Conservation (phyloP, 1,140 invertebrate species). For the Macrostomum lignano region DNA sequence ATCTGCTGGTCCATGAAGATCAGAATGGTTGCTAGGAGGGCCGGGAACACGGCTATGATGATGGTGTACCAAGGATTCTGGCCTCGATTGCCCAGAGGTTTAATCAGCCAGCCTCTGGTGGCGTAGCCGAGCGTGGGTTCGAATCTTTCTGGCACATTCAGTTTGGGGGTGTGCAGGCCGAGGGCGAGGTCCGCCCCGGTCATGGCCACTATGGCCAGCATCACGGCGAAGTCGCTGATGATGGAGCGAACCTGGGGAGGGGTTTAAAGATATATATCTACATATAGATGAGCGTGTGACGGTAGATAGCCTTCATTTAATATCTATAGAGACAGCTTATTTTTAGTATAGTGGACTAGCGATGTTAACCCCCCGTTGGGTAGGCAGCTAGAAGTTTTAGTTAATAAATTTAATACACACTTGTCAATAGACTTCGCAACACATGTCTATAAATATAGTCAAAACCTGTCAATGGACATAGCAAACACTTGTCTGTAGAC, state of each 20-base stretch:
- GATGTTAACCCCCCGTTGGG: no score
- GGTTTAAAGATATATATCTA: no score
- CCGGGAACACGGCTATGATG: constrained; percentile 1
- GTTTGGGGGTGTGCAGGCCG: constrained; percentile 25
- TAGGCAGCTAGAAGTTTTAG: no score
- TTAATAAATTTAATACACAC: no score
- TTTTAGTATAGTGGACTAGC: no score
- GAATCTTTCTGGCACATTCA: constrained; percentile 18
- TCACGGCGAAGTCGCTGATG: constrained; percentile 30
- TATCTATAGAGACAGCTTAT: no score
- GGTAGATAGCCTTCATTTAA: no score
- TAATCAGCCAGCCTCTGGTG: constrained; percentile 1
- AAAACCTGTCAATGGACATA: no score
- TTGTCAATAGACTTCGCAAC: no score
- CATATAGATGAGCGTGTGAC: no score
- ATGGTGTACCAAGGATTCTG: constrained; percentile 4
- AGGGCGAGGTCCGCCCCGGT: constrained; percentile 17
- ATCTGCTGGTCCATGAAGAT: constrained; percentile 29
- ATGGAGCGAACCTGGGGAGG: constrained; percentile 17
- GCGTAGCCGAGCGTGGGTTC: constrained; percentile 6
- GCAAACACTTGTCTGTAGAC: no score
- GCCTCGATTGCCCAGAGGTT: not conserved
- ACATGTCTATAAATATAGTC: no score
- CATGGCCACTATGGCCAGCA: constrained; percentile 28
- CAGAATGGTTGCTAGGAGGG: constrained; percentile 19